Conservation (phyloP, 2,888 invertebrate species). For the Ellobium chinense region DNA sequence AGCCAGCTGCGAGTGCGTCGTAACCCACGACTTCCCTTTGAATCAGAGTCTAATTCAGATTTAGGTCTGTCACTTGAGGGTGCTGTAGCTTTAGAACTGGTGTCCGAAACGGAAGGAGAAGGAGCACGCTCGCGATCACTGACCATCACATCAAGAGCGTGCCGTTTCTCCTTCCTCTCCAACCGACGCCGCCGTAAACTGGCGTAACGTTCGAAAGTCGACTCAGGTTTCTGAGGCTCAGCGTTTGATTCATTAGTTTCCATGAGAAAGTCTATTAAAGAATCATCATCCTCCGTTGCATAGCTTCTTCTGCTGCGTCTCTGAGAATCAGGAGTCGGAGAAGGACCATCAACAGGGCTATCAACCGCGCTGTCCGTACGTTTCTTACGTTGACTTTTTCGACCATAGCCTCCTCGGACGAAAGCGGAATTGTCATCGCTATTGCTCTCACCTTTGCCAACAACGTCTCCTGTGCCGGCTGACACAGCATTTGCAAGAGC, state of each 20-base stretch:
- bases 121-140: constrained; percentile 71
- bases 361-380: constrained; percentile 6
- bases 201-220: constrained; percentile 66
- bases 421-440: constrained; percentile 46
- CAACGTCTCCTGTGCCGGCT: constrained; percentile 36
- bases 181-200: constrained; percentile 65
- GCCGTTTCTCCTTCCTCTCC: constrained; percentile 56
- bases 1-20: constrained; percentile 62
- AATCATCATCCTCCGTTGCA: constrained; percentile 61
- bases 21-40: constrained; percentile 45
- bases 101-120: constrained; percentile 60
- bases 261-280: constrained; percentile 67
- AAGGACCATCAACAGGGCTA: constrained; percentile 17
- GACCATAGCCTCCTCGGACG: constrained; percentile 61
- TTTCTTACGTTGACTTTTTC: constrained; percentile 58
- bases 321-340: constrained; percentile 51
- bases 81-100: not conserved
- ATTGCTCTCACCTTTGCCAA: not conserved
- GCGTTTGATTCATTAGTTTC: constrained; percentile 50
- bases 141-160: constrained; percentile 51
- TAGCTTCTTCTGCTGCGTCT: constrained; percentile 58
- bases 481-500: constrained; percentile 44
- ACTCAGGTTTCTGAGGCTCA: constrained; percentile 54
- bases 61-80: constrained; percentile 49
- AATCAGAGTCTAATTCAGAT: constrained; percentile 49